Base-by-base conservation (phyloP, 2,888 invertebrate species). In the Macrophya annulata region DNA sequence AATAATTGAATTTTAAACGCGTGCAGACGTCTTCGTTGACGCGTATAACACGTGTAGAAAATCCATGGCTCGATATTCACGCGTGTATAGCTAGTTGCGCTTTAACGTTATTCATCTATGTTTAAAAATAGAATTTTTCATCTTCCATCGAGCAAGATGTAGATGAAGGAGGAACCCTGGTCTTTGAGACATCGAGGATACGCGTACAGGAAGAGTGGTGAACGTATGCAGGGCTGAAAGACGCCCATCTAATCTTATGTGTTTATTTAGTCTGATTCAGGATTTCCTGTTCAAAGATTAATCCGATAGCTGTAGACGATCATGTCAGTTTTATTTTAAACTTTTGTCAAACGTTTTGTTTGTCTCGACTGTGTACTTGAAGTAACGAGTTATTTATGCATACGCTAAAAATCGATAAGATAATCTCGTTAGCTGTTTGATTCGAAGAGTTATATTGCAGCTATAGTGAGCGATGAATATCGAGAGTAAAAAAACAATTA, bases 251-350 rank as follows among this genome's bases (percentile, higher is more conserved):
- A 86, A 77, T 85, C 82, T 59, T 85, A 77, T 87, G 90, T 87
- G 90, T 90, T 90, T 90, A 88, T 90, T 90, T 91, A 88, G 90
- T 90, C 90, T 90, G 89, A 89, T 88, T 88, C 89, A 87, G 89
- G 88, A 90, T 89, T 91, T 91, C 89, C 90, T 90, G 89, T 87
- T 85, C 87, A 87, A 86, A 86, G 79, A 76, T 83, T 48, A 68
- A 68, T 83, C 45, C 48, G 83, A 83, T 71, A n/a, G n/a, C 21
- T 62, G 1, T 3, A 31, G 25, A 62, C 25, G 25, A 62, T 55
- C n/a, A 55, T 25, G 40, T 10, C 43, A 43, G 15, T 72, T 8
- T 72, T 43, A 1, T 2, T 31, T n/a, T 10, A n/a, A n/a, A 40
- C 40, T 9, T 72, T 31, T 21, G 71, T 72, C 62, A 25, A 62